Conservation (phyloP, 2,888 invertebrate species). For the Octodonta nipae region DNA sequence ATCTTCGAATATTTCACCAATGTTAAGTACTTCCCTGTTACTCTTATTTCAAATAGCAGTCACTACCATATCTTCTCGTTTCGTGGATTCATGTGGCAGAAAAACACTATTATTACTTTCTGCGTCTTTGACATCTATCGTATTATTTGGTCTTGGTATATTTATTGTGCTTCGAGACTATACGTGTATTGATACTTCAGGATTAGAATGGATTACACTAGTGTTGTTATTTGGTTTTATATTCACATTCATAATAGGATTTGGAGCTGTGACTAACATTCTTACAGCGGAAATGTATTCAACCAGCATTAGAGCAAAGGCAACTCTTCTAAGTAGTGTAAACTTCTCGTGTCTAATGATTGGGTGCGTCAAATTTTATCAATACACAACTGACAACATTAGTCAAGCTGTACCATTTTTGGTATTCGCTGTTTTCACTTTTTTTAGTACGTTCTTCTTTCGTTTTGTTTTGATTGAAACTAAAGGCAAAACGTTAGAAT, state of each 20-base stretch:
- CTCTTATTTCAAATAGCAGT: slow-evolving; percentile 31
- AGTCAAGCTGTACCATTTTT: slow-evolving; percentile 25
- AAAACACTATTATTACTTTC: slow-evolving; percentile 23
- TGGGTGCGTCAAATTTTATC: slow-evolving; percentile 23
- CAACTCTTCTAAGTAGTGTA: slow-evolving; percentile 19
- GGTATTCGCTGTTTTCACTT: slow-evolving; percentile 19
- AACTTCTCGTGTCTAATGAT: slow-evolving; percentile 18
- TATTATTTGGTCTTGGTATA: slow-evolving; percentile 19
- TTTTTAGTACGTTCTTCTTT: slow-evolving; percentile 21
- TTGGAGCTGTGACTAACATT: slow-evolving; percentile 20
- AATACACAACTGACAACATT: slow-evolving; percentile 18
- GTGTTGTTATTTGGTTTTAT: slow-evolving; percentile 22
- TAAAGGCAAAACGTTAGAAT: slow-evolving; percentile 22
- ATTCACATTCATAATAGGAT: slow-evolving; percentile 20
- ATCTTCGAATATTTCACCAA: slow-evolving; percentile 23
- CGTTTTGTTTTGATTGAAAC: slow-evolving; percentile 26
- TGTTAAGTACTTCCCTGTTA: slow-evolving; percentile 33
- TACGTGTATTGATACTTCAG: slow-evolving; percentile 15
- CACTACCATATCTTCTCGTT: slow-evolving; percentile 20
- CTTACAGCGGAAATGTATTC: slow-evolving; percentile 26
- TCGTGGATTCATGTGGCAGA: slow-evolving; percentile 25
- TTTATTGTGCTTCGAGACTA: slow-evolving; percentile 20
- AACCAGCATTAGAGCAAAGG: slow-evolving; percentile 24
- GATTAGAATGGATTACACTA: slow-evolving; percentile 21
- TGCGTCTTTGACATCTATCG: slow-evolving; percentile 16